phyloP scores from a whole-genome alignment of 2,888 invertebrate genomes.

The Macrophya annulata region DNA sequence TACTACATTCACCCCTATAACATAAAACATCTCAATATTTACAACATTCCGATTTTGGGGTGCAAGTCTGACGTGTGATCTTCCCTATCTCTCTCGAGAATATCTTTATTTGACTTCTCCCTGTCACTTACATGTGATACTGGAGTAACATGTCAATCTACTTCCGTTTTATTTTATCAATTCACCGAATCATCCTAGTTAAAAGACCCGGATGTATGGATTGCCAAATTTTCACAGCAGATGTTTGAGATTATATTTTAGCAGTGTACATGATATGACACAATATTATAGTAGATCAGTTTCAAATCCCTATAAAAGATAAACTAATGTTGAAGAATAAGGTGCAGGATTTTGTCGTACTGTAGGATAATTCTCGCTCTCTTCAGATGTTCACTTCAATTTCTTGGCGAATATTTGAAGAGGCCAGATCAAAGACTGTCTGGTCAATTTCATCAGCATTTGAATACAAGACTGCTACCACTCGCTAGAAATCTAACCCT shows the following conservation, averaged over 20 bases:
- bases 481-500: conserved; percentile 59
- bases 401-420: conserved; percentile 78
- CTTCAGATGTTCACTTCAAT: conserved; percentile 79
- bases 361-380: conserved; percentile 72
- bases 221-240: background rate
- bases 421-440: conserved; percentile 79
- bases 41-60: conserved; percentile 53
- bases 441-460: conserved; percentile 80
- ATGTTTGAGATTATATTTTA: background rate
- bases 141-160: background rate
- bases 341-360: background rate
- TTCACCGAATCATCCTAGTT: background rate
- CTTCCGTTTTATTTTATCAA: background rate
- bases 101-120: conserved; percentile 44
- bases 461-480: conserved; percentile 73
- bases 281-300: background rate
- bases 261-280: too few species aligned
- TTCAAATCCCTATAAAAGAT: background rate
- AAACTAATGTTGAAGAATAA: background rate
- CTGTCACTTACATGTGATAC: conserved; percentile 25
- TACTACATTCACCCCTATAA: conserved; percentile 34
- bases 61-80: conserved; percentile 39
- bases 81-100: conserved; percentile 32
- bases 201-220: background rate
- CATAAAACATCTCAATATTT: conserved; percentile 58